Percentiles rank a stretch among this genome's conserved stretches.
Evolutionary conservation across 2,797 vertebrate genomes (phyloP).

Genomic region (Limnodromus scolopaceus): DNA sequence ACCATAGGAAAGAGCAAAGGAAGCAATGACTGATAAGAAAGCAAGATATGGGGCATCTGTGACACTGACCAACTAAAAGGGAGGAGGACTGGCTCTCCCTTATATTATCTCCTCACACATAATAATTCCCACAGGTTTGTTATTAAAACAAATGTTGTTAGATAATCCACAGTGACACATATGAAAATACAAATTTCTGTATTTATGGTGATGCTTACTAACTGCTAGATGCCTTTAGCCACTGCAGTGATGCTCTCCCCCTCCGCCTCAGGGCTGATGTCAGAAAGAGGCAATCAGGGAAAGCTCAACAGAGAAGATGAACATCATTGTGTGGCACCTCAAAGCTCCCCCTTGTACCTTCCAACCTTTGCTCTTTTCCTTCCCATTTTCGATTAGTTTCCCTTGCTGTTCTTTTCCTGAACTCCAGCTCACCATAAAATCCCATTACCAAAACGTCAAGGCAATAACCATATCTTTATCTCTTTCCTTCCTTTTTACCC

Average conservation of each 20-base stretch:
- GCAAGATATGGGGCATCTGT: background rate
- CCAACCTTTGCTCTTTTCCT: constrained; percentile 28
- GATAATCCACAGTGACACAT: background rate
- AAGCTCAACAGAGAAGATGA: background rate
- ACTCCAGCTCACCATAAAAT: constrained; percentile 26
- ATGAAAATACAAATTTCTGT: background rate
- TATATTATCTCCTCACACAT: background rate
- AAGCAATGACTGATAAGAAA: background rate
- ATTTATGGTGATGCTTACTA: background rate
- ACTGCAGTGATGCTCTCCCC: background rate
- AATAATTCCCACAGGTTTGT: background rate
- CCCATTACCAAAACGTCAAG: constrained; percentile 58
- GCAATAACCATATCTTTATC: constrained; percentile 1
- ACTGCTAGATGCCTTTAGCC: background rate
- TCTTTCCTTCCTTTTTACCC: background rate
- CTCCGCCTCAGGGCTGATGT: background rate
- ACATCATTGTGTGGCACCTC: background rate
- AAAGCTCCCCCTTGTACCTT: background rate
- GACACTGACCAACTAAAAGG: background rate
- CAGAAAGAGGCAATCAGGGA: background rate
- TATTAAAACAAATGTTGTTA: background rate
- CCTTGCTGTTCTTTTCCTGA: background rate
- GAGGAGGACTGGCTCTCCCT: background rate
- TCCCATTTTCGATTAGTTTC: constrained; percentile 15
- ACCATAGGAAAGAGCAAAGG: background rate